These are phyloP conservation scores for Eupsilia transversa DNA, from an alignment of 2,888 invertebrate genomes.

Conservation along the genomic window DNA sequence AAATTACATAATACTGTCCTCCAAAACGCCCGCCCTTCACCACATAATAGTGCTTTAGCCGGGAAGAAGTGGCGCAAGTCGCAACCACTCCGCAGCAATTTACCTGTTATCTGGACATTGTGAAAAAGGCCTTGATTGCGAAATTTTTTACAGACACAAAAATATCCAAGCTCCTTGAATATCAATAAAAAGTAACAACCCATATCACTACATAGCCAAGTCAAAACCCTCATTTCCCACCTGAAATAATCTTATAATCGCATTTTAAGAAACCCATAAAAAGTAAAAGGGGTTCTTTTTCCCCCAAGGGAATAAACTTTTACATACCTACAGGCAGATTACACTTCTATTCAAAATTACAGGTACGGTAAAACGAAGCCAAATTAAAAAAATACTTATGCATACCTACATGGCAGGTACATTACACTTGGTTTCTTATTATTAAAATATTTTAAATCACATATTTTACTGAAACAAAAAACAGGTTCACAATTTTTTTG, in stretches of 20 bases:
- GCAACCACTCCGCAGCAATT: too few relatives aligned
- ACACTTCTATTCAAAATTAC: conserved; percentile 46
- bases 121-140: not conserved
- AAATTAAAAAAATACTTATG: not conserved
- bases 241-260: conserved; percentile 31
- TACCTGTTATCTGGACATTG: not conserved
- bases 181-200: conserved; percentile 26
- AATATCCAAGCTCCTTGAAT: not conserved
- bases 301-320: conserved; percentile 2
- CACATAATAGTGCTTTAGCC: too few relatives aligned
- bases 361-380: not conserved
- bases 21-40: too few relatives aligned
- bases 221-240: not conserved
- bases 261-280: conserved; percentile 11
- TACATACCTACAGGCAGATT: not conserved
- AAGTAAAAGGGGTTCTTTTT: conserved; percentile 1
- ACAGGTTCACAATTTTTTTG: too few relatives aligned
- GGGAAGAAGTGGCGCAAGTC: too few relatives aligned
- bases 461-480: too few relatives aligned
- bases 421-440: too few relatives aligned
- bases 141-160: not conserved
- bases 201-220: conserved; percentile 6
- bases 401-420: not conserved
- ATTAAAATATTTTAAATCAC: too few relatives aligned
- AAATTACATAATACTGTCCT: too few relatives aligned